These are phyloP conservation scores for Prosapia bicincta DNA, from an alignment of 2,888 invertebrate species.

Conservation along the genomic window DNA sequence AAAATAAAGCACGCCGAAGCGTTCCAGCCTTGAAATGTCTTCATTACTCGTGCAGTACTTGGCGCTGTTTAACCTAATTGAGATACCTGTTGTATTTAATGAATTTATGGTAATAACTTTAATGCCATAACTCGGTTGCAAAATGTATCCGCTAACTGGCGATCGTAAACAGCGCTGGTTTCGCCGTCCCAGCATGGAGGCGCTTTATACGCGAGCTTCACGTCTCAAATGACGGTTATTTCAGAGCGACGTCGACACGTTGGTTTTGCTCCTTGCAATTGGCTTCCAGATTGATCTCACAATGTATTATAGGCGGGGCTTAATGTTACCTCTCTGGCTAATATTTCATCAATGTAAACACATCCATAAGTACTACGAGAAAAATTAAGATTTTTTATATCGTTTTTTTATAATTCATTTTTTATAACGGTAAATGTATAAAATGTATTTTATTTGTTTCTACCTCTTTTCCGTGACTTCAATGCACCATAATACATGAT, in stretches of 20 bases:
- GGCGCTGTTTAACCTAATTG: background rate
- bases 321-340: no score
- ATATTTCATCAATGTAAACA: no score
- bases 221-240: background rate
- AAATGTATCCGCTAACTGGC: background rate
- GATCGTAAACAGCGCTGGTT: background rate
- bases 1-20: background rate
- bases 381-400: no score
- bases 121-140: background rate
- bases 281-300: background rate
- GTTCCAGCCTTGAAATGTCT: slow-evolving; percentile 14
- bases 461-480: no score
- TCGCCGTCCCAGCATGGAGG: background rate
- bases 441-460: no score
- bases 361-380: no score
- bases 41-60: slow-evolving; percentile 17
- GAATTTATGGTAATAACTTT: background rate
- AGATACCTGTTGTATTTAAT: background rate
- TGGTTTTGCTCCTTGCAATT: background rate
- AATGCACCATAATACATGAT: no score
- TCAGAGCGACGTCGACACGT: background rate
- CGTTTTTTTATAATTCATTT: no score
- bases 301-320: background rate
- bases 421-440: no score
- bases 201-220: background rate